Evolutionary conservation across 2,888 invertebrate species (phyloP).

Genomic region (Boloria selene): DNA sequence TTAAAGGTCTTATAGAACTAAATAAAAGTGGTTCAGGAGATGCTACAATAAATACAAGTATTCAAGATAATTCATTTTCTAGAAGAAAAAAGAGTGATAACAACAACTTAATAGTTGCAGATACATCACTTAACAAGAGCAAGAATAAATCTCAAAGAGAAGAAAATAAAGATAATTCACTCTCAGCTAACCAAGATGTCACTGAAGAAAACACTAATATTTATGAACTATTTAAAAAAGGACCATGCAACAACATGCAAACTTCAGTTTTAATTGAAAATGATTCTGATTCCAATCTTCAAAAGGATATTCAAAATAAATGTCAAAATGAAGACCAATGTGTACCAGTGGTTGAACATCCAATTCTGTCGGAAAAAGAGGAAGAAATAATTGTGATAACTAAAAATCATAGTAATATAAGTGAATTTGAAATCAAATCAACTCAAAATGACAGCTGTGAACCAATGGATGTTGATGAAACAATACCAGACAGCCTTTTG

Average conservation of each 20-base stretch:
- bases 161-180: constrained; percentile 21
- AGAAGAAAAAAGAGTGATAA: constrained; percentile 26
- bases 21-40: constrained; percentile 39
- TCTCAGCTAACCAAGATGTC: constrained; percentile 1
- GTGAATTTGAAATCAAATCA: constrained; percentile 26
- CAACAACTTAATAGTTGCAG: constrained; percentile 24
- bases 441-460: constrained; percentile 56
- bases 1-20: constrained; percentile 24
- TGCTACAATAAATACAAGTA: constrained; percentile 27
- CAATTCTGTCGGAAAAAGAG: constrained; percentile 20
- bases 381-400: constrained; percentile 5
- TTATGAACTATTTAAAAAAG: constrained; percentile 52
- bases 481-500: constrained; percentile 60
- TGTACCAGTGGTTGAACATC: constrained; percentile 61
- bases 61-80: constrained; percentile 22
- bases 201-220: constrained; percentile 36
- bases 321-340: constrained; percentile 63
- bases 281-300: constrained; percentile 63
- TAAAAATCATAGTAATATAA: constrained; percentile 19
- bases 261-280: constrained; percentile 61
- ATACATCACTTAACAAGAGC: constrained; percentile 22
- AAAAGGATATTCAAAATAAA: constrained; percentile 41
- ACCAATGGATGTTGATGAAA: constrained; percentile 77
- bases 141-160: constrained; percentile 24
- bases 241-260: constrained; percentile 50